These are phyloP conservation scores for Bombus fervidus DNA, from an alignment of 1,140 invertebrate genomes.

Conservation along the genomic window DNA sequence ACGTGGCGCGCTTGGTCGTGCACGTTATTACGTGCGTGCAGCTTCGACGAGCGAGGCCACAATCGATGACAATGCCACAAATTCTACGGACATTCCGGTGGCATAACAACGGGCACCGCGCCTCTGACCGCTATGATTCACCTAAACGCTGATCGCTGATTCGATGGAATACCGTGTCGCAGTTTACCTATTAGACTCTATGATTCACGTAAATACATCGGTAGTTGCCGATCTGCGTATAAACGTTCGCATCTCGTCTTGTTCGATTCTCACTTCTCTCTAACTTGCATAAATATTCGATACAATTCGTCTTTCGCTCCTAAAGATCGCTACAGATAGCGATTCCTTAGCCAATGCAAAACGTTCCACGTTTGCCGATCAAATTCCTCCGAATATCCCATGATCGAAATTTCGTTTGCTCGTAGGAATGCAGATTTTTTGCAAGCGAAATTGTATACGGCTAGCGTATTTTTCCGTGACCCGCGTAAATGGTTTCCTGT, in stretches of 20 bases:
- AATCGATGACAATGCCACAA: slow-evolving; percentile 59
- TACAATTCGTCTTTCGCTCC: background rate
- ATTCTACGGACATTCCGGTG: slow-evolving; percentile 57
- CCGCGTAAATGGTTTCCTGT: slow-evolving; percentile 44
- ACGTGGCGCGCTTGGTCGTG: background rate
- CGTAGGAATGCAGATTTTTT: too few relatives aligned
- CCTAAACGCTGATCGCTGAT: slow-evolving; percentile 24
- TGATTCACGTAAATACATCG: slow-evolving; percentile 42
- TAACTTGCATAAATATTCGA: background rate
- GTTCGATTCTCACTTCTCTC: background rate
- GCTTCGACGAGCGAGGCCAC: slow-evolving; percentile 9
- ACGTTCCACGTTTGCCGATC: background rate
- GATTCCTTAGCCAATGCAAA: too few relatives aligned
- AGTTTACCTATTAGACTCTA: slow-evolving; percentile 32
- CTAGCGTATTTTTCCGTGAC: slow-evolving; percentile 47
- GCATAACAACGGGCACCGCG: slow-evolving; percentile 5
- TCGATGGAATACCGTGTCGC: slow-evolving; percentile 16
- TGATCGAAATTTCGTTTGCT: too few relatives aligned
- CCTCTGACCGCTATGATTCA: slow-evolving; percentile 36
- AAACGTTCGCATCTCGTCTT: background rate
- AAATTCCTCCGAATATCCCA: background rate
- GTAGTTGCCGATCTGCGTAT: background rate
- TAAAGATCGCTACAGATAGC: background rate
- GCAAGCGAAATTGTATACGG: too few relatives aligned
- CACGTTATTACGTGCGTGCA: slow-evolving; percentile 30